Conservation (phyloP, 1,140 invertebrate species). For the Spodoptera litura region DNA sequence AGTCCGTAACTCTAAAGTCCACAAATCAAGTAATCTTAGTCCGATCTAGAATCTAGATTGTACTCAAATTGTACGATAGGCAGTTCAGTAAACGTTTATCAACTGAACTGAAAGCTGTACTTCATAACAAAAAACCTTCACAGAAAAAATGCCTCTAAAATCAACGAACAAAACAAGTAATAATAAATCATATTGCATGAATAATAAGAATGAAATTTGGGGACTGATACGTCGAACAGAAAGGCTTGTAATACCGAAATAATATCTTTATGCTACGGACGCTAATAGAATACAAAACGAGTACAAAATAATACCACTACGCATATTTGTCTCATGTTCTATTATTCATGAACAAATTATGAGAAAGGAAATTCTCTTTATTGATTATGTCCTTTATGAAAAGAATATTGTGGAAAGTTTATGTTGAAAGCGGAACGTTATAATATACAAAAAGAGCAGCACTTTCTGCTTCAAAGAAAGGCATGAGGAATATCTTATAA, state of each 20-base stretch:
- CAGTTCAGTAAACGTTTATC: too few relatives aligned
- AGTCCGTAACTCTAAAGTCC: too few relatives aligned
- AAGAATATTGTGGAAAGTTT: neutral
- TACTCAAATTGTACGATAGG: too few relatives aligned
- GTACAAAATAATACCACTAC: constrained; percentile 30
- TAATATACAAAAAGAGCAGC: too few relatives aligned
- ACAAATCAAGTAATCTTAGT: too few relatives aligned
- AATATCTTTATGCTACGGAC: constrained; percentile 24
- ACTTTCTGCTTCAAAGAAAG: too few relatives aligned
- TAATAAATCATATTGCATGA: constrained; percentile 21
- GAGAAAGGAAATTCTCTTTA: constrained; percentile 6
- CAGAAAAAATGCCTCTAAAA: neutral
- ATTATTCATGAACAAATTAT: constrained; percentile 37
- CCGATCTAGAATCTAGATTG: too few relatives aligned
- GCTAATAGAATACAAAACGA: constrained; percentile 34
- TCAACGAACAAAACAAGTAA: neutral
- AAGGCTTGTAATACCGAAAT: constrained; percentile 17
- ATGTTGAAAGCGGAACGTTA: too few relatives aligned
- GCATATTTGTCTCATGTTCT: constrained; percentile 26
- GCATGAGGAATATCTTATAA: too few relatives aligned
- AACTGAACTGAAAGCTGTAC: too few relatives aligned
- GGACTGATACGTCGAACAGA: constrained; percentile 8
- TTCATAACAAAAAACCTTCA: too few relatives aligned
- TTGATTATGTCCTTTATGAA: constrained; percentile 22
- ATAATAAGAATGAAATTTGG: constrained; percentile 23